Base-by-base conservation (phyloP, 2,113 vertebrate genomes). In the Aegithalos caudatus region DNA sequence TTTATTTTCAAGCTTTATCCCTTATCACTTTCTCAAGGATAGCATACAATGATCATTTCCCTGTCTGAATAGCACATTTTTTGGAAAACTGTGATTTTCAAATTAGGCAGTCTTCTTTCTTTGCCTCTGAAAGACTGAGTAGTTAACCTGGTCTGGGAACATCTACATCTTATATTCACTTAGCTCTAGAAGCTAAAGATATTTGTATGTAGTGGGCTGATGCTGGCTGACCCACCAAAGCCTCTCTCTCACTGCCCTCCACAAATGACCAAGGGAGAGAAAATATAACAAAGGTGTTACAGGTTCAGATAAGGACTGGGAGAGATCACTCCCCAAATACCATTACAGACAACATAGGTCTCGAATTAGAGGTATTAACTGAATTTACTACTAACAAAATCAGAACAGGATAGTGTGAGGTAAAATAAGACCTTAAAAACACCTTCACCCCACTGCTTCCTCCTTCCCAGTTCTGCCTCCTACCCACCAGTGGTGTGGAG, bases 401-500 rank as follows among this genome's bases (percentile, higher is more conserved):
- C 18, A 44, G 21, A 44, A 11, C 33, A 51, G 27, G 53, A 15
- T 44, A 15, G 33, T 37, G 22, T 33, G 45, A 77, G 51, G 9
- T 60, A 67, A 77, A 58, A 31, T 22, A 58, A 51, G 25, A 37
- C 33, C 14, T 67, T 44, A 37, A 25, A 77, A 86, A 44, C 2
- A 8, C 3, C 11, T 44, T 60, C 18, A 67, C 11, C 11, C 4
- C 22, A 22, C 11, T 44, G 7, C 37, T 60, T 27, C 17, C 37
- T 77, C 33, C 27, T 51, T 44, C 45, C 10, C 18, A 51, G 11
- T 21, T 86, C 44, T 76, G 18, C 16, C 12, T 42, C 15, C 17
- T 25, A 21, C 16, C 7, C 12, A 11, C 4, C 31, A 20, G 29
- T 1, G 3, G 1, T 25, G 25, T 0, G 1, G 11, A 6, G 17